Base-by-base conservation (phyloP, 2,113 vertebrate species). In the Phasianus colchicus region DNA sequence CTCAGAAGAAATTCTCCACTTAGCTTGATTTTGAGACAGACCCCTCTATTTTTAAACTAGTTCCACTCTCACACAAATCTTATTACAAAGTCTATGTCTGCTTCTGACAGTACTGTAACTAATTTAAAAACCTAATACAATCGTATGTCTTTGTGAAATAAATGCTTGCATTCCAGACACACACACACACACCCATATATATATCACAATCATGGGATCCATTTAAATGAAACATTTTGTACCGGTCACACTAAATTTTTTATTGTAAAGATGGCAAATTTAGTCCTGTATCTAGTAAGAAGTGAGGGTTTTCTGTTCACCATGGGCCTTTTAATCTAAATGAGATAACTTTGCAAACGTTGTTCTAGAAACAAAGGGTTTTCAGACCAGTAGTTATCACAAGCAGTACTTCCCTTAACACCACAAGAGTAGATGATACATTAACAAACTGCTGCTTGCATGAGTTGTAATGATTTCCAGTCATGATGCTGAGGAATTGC, bases 51-150 rank as follows among this genome's bases (percentile, higher is more conserved):
- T 92, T 86, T 88, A 63, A 42, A 91, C 57, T 29, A 75, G 36
- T 65, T 84, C 54, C 48, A 66, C 34, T 82, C 54, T 27, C 4
- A 6, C 63, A 86, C 73, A 91, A 76, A 60, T 83, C 79, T 78
- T 86, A 70, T 27, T 78, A 88, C 47, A 86, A 91, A 64, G 57
- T 43, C 27, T 25, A 4, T 52, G 52, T 30, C 70, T 91, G 88
- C 36, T 69, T 70, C 63, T 13, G 50, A 75, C 70, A 79, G 72
- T 48, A 47, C 54, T 78, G 57, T 54, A 90, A 94, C 69, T 90
- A 78, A 93, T 88, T 91, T 63, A 95, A 86, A 86, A 92, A 78
- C 11, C 61, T 81, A 86, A 90, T 72, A 91, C 83, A 91, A 91
- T 72, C 0, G 0, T 72, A 21, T n/a, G 43, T 55, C 90, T 78